Percentiles rank a stretch among this genome's conserved stretches.
Conservation (phyloP, 2,113 vertebrate genomes). For the Tympanuchus pallidicinctus region DNA sequence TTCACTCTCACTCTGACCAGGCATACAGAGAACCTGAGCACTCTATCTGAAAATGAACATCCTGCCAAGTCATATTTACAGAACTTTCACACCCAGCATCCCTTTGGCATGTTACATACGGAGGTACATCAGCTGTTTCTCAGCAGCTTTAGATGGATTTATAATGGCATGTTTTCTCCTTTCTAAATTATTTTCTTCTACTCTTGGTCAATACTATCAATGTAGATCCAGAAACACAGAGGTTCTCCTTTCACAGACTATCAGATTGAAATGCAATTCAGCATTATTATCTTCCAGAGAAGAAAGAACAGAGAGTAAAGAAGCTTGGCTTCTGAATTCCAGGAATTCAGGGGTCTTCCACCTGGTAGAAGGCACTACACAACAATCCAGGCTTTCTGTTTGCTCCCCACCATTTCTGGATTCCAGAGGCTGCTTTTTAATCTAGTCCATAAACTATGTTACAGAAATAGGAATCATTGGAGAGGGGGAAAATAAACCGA, state of each 20-base stretch:
- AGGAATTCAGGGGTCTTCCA: background rate
- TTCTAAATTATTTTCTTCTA: background rate
- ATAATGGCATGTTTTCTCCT: background rate
- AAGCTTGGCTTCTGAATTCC: background rate
- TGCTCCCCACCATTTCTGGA: background rate
- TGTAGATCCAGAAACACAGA: background rate
- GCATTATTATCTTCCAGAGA: background rate
- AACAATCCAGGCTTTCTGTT: background rate
- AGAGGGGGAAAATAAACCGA: rapidly evolving
- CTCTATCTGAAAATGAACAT: background rate
- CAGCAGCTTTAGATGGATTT: background rate
- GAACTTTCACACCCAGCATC: background rate
- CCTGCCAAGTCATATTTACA: background rate
- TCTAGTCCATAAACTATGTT: background rate
- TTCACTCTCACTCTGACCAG: rapidly evolving
- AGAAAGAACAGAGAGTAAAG: background rate
- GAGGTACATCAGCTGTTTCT: background rate
- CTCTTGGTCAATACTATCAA: background rate
- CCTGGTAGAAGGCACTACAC: rapidly evolving
- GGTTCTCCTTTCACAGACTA: background rate
- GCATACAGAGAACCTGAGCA: background rate
- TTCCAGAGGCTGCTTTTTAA: background rate
- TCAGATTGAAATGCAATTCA: background rate
- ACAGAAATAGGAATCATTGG: background rate
- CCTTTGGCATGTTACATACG: background rate